Conservation (phyloP, 2,113 vertebrate species). For the Oreochromis niloticus region DNA sequence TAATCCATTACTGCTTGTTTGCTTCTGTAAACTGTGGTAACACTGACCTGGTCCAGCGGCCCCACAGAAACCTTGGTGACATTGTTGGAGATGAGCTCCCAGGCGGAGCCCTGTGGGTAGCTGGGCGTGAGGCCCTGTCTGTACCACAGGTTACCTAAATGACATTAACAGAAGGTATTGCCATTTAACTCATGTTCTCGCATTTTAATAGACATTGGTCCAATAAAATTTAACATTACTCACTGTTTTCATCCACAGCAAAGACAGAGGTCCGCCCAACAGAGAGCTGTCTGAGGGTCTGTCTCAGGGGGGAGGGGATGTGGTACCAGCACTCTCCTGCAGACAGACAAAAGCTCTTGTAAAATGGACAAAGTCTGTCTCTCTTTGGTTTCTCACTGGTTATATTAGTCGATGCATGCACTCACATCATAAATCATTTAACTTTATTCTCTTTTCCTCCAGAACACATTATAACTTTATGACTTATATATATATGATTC, state of each 20-base stretch:
- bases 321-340: slow-evolving; percentile 98
- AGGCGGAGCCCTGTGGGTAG: slow-evolving; percentile 90
- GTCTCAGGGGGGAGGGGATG: slow-evolving; percentile 85
- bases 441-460: neutral
- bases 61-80: slow-evolving; percentile 88
- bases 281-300: slow-evolving; percentile 87
- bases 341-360: neutral
- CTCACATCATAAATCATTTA: neutral
- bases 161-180: neutral
- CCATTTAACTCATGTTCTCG: neutral
- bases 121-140: slow-evolving; percentile 90
- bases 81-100: slow-evolving; percentile 93
- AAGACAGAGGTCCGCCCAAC: slow-evolving; percentile 90
- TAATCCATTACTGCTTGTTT: neutral
- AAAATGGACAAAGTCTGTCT: neutral
- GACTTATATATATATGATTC: neutral
- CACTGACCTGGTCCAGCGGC: slow-evolving; percentile 89
- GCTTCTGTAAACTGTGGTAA: neutral
- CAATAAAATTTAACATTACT: slow-evolving; percentile 17
- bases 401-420: neutral
- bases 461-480: neutral
- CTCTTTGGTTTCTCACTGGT: neutral
- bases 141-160: slow-evolving; percentile 87
- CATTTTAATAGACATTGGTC: neutral
- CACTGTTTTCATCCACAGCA: slow-evolving; percentile 87